Base-by-base conservation (phyloP, 2,888 invertebrate genomes). In the Saturnia pavonia region DNA sequence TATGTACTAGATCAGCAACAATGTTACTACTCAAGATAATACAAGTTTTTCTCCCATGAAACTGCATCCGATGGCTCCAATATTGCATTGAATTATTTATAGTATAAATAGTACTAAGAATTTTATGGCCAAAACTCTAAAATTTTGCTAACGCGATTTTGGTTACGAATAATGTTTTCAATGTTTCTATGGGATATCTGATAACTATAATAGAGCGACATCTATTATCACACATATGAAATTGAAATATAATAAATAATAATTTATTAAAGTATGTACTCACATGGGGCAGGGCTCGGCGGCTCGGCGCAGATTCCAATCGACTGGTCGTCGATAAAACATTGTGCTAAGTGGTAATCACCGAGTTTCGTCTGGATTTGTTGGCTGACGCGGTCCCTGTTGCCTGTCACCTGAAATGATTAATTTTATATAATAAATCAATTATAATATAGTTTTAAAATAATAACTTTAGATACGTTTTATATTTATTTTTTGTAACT, bases 291-390 rank as follows among this genome's bases (percentile, higher is more conserved):
- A 34, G 96, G 96, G 80, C 95, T 95, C 71, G 94, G 92, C n/a
- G 95, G 95, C 76, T 96, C 95, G 51, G 96, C 96, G 83, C 96
- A 96, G 79, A 97, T 95, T 72, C 96, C 96, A 79, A 96, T 96
- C 77, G 96, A 93, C 77, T 95, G 95, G 83, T 96, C 96, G 81
- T 95, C 95, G 81, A 96, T 91, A 79, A 96, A 93, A 77, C 95
- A 95, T 89, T 95, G 95, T 74, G 96, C 95, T 78, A 95, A 92
- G 74, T 95, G 94, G 88, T 95, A 97, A 88, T 96, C 96, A 74
- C 96, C 96, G 74, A 97, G 94, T 85, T 95, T 96, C 78, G 95
- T 95, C 88, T 96, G 96, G 81, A 97, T 96, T 88, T 96, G 96
- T 85, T 96, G 96, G 80, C 95, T 96, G 77, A 95, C 94, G 76